Percentiles rank a stretch among this genome's conserved stretches.
These are phyloP conservation scores for Phyllotreta cruciferae DNA, from an alignment of 2,888 invertebrate genomes.

Conservation along the genomic window DNA sequence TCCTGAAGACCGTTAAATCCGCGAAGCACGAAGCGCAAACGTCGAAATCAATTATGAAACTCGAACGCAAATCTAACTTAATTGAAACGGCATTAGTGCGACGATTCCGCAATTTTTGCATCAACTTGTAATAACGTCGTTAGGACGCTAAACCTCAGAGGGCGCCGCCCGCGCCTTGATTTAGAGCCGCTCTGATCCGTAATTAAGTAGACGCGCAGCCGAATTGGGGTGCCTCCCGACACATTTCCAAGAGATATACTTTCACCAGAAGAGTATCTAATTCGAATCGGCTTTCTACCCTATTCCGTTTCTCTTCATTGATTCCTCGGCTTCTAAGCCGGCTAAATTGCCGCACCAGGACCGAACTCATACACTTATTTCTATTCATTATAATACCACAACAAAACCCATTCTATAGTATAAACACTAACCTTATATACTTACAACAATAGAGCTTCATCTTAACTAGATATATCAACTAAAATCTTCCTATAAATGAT, in stretches of 20 bases:
- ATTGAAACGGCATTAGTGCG: slow-evolving; percentile 44
- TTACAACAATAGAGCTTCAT: too few relatives aligned
- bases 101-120: slow-evolving; percentile 47
- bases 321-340: slow-evolving; percentile 57
- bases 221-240: slow-evolving; percentile 46
- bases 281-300: slow-evolving; percentile 50
- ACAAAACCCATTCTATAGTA: too few relatives aligned
- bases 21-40: slow-evolving; percentile 7
- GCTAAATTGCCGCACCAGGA: slow-evolving; percentile 54
- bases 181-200: slow-evolving; percentile 54
- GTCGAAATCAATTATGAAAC: slow-evolving; percentile 14
- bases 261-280: slow-evolving; percentile 53
- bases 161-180: slow-evolving; percentile 51
- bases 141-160: slow-evolving; percentile 43
- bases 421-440: too few relatives aligned
- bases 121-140: slow-evolving; percentile 48
- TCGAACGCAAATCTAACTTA: slow-evolving; percentile 36
- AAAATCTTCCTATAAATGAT: too few relatives aligned
- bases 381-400: too few relatives aligned
- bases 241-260: slow-evolving; percentile 52
- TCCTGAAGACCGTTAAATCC: not conserved
- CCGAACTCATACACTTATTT: slow-evolving; percentile 38
- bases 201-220: slow-evolving; percentile 53
- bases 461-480: too few relatives aligned
- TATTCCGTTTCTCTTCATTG: slow-evolving; percentile 54